Conservation (phyloP, 1,140 invertebrate species). For the Drosophila kohkoa region DNA sequence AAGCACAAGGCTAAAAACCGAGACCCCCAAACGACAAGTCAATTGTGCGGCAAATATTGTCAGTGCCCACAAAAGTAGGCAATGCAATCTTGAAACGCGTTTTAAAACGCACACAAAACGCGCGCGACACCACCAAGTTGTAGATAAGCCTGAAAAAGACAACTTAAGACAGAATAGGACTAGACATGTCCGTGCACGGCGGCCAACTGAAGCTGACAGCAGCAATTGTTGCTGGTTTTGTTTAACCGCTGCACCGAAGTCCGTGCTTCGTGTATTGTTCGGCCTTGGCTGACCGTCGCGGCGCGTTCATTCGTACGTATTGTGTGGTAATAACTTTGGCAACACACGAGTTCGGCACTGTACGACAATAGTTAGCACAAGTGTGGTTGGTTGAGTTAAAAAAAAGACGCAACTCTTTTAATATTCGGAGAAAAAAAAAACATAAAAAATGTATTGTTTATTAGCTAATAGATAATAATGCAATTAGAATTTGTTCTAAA, state of each 20-base stretch:
- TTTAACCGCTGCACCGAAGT: conserved; percentile 58
- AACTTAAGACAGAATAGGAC: conserved; percentile 40
- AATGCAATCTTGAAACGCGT: conserved; percentile 39
- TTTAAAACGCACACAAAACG: conserved; percentile 52
- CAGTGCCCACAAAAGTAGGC: conserved; percentile 41
- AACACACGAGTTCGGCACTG: background rate
- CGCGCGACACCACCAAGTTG: conserved; percentile 23
- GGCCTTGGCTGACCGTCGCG: conserved; percentile 53
- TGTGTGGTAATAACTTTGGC: conserved; percentile 20
- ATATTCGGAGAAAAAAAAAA: conserved; percentile 54
- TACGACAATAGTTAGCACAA: background rate
- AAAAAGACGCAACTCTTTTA: background rate
- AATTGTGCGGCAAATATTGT: conserved; percentile 47
- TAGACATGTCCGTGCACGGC: conserved; percentile 61
- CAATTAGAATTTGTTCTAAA: conserved; percentile 75
- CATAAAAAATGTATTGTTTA: conserved; percentile 68
- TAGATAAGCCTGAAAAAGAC: conserved; percentile 18
- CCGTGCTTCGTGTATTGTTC: conserved; percentile 50
- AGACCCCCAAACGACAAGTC: conserved; percentile 58
- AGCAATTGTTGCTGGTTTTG: conserved; percentile 81
- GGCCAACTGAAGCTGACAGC: conserved; percentile 72
- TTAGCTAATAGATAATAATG: conserved; percentile 69
- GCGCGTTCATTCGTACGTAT: conserved; percentile 19
- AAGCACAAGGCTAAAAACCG: conserved; percentile 27
- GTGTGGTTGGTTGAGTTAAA: background rate